Percentiles rank a stretch among this genome's conserved stretches.
These are phyloP conservation scores for Girardinus metallicus DNA, from an alignment of 2,797 vertebrate species.

Conservation along the genomic window DNA sequence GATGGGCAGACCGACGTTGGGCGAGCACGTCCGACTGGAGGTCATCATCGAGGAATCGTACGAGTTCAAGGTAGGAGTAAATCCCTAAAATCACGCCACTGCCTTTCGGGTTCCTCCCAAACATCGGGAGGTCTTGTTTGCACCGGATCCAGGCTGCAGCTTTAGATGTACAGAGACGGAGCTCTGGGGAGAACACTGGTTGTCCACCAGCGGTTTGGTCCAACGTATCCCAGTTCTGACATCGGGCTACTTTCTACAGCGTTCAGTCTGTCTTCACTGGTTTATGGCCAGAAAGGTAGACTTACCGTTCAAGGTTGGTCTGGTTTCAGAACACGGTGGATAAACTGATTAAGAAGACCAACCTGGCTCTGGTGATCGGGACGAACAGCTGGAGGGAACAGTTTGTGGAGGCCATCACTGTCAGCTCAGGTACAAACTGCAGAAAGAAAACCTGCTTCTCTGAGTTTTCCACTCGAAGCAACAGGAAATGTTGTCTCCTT, in stretches of 20 bases:
- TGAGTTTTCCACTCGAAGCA: neutral
- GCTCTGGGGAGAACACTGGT: neutral
- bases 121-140: neutral
- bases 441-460: neutral
- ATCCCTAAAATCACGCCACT: neutral
- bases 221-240: neutral
- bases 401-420: conserved; percentile 94
- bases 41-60: conserved; percentile 96
- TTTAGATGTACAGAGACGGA: neutral
- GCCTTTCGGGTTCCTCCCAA: neutral
- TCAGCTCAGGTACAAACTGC: conserved; percentile 86
- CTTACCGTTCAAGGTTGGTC: neutral
- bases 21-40: conserved; percentile 89
- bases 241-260: neutral
- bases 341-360: conserved; percentile 98
- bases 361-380: conserved; percentile 93
- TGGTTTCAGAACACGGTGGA: conserved; percentile 90
- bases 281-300: neutral
- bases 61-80: conserved; percentile 90
- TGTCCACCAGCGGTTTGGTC: neutral
- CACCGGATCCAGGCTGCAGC: neutral
- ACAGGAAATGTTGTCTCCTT: neutral
- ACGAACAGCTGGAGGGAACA: conserved; percentile 98
- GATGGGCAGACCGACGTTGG: conserved; percentile 90
- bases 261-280: neutral